Base-by-base conservation (phyloP, 2,888 invertebrate species). In the Noctua janthina region DNA sequence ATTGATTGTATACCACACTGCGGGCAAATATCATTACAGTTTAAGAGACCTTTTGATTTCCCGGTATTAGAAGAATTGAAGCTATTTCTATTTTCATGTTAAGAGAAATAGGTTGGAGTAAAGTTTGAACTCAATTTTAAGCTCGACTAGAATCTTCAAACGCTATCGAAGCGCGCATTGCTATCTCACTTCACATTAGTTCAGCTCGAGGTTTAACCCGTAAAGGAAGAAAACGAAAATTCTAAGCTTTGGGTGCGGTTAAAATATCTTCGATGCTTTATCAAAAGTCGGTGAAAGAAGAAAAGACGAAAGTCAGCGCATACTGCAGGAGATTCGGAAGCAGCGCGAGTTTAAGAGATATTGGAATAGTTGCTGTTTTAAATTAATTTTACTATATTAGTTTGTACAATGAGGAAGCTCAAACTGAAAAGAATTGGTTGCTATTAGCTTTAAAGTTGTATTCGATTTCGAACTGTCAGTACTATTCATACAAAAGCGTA, bases 81-180 rank as follows among this genome's bases (percentile, higher is more conserved):
- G 59, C 66, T 76, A 71, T 87, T 74, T 85, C 71, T 75, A 71
- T 84, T 85, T 84, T 78, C 67, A 69, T 51, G 72, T 77, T 73
- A 67, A 67, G 72, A 83, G 62, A 78, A 76, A 56, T 75, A 68
- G 35, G 71, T 84, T 71, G 51, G 39, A 79, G 68, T 72, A 70
- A 84, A 86, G 75, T 78, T 81, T 76, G 72, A 86, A 81, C 70
- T 78, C 68, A 85, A 87, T 86, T 86, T 81, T 76, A 85, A 81
- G 74, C 76, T 72, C 62, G 85, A 71, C 56, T 85, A 78, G 69
- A 88, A 81, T 74, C 20, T 78, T 74, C 67, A 76, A 84, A 72
- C 69, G 76, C 46, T 75, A 74, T 84, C 85, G 85, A 62, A 56
- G 73, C 59, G 66, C 69, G 67, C 54, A 46, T 56, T 78, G 78